Conservation (phyloP, 2,113 vertebrate species). For the Tragulus kanchil region DNA sequence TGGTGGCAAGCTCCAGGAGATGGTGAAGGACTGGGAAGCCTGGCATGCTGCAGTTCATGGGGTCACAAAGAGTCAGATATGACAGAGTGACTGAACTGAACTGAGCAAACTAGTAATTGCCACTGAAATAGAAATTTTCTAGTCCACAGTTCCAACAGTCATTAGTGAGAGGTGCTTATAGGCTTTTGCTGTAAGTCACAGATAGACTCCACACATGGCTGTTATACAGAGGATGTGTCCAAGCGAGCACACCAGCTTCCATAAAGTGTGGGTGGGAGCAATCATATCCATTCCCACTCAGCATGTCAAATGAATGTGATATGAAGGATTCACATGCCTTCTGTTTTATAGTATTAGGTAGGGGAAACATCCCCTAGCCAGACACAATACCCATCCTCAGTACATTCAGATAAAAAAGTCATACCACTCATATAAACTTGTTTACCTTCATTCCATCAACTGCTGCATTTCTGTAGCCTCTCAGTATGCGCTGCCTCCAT, state of each 20-base stretch:
- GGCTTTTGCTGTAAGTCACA: neutral
- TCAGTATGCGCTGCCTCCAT: neutral
- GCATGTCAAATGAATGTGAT: neutral
- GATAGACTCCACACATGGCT: neutral
- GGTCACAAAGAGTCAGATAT: no score
- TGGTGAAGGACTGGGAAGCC: no score
- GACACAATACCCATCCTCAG: neutral
- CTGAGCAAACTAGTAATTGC: neutral
- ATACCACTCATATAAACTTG: neutral
- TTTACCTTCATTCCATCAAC: neutral
- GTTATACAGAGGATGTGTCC: neutral
- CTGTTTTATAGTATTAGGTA: neutral
- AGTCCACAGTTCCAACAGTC: neutral
- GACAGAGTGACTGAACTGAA: no score
- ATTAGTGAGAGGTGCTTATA: neutral
- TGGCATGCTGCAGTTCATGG: no score
- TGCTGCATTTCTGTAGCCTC: neutral
- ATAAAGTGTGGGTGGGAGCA: neutral
- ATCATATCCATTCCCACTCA: neutral
- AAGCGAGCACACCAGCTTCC: no score
- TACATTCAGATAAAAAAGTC: neutral
- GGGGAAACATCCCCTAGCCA: neutral
- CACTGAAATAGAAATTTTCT: neutral
- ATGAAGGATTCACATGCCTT: neutral
- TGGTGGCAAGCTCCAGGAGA: neutral